Evolutionary conservation across 2,113 vertebrate genomes (phyloP).

Genomic region (Vulpes vulpes): DNA sequence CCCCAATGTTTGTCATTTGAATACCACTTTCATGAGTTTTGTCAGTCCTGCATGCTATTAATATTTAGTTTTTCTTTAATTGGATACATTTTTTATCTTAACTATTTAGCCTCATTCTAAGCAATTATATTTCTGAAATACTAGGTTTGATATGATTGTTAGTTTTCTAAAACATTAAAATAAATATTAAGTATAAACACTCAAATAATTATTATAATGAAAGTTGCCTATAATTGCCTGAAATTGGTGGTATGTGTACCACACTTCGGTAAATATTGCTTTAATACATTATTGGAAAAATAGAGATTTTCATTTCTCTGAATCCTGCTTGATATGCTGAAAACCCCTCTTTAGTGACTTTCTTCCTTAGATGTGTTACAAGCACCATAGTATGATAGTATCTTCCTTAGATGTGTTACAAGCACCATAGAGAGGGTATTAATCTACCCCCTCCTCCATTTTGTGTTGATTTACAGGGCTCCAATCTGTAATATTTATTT

Average conservation of each 20-base stretch:
- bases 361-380: not conserved
- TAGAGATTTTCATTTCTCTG: not conserved
- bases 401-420: not conserved
- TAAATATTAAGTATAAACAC: not conserved
- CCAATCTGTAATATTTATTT: not conserved
- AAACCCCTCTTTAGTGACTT: not conserved
- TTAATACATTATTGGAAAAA: conserved; percentile 18
- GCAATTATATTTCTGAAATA: conserved; percentile 31
- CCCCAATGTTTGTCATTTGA: not conserved
- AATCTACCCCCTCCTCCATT: not conserved
- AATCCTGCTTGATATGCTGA: not conserved
- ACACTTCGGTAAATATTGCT: not conserved
- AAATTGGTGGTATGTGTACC: not conserved
- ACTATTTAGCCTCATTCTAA: not conserved
- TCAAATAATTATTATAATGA: conserved; percentile 40
- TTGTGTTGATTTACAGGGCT: conserved; percentile 19
- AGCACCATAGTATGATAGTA: not conserved
- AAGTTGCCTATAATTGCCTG: not conserved
- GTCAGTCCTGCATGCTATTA: not conserved
- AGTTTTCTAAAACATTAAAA: conserved; percentile 33
- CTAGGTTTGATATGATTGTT: not conserved
- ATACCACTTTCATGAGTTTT: not conserved
- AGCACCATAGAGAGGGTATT: not conserved
- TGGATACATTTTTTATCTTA: not conserved
- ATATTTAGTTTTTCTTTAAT: not conserved